These are phyloP conservation scores for Poecilia gillii DNA, from an alignment of 2,797 vertebrate genomes.

Conservation along the genomic window DNA sequence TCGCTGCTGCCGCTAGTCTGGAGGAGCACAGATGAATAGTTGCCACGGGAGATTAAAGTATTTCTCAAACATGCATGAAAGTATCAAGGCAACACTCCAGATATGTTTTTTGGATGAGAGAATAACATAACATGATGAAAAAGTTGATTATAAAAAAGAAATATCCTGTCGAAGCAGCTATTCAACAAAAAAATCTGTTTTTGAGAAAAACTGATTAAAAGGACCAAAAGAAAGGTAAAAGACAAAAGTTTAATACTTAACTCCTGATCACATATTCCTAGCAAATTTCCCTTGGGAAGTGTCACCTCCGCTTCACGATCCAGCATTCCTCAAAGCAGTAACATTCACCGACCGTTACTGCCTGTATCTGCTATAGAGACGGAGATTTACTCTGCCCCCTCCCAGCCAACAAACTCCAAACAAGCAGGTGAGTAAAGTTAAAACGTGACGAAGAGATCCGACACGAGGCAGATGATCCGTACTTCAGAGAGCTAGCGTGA, in stretches of 20 bases:
- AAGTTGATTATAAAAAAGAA: no score
- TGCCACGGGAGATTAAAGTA: no score
- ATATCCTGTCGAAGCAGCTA: not conserved
- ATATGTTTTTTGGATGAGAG: no score
- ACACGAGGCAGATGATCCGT: conserved; percentile 12
- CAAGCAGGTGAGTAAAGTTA: conserved; percentile 8
- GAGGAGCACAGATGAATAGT: no score
- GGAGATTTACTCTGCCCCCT: not conserved
- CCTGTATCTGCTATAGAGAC: not conserved
- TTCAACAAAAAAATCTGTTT: not conserved
- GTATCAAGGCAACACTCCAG: no score
- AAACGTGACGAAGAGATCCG: conserved; percentile 24
- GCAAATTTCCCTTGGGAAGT: not conserved
- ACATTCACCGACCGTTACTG: not conserved
- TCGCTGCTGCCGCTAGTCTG: no score
- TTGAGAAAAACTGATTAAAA: not conserved
- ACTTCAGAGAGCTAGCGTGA: conserved; percentile 19
- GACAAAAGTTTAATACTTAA: not conserved
- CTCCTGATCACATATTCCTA: not conserved
- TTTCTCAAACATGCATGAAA: no score
- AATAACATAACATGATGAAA: no score
- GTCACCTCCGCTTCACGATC: no score
- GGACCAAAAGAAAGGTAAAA: not conserved
- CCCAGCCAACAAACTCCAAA: conserved; percentile 3
- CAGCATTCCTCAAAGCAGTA: not conserved